phyloP scores from a whole-genome alignment of 2,888 invertebrate genomes.

The Diadegma fenestrale region DNA sequence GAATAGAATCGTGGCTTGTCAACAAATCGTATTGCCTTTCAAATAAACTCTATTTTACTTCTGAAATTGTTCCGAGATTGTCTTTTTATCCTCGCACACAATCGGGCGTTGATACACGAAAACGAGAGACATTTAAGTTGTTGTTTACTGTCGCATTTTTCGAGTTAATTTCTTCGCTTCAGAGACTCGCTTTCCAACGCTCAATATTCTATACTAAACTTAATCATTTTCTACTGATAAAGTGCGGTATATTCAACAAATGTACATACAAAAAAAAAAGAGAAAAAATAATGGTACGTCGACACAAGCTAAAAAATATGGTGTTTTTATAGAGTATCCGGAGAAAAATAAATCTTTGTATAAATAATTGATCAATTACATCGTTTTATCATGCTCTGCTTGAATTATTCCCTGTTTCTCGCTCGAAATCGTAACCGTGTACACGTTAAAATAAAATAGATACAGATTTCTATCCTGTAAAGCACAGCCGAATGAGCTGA shows the following conservation, averaged over 20 bases:
- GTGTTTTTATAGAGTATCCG: conserved; percentile 42
- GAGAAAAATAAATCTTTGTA: conserved; percentile 62
- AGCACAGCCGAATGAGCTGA: conserved; percentile 74
- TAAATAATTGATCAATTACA: conserved; percentile 59
- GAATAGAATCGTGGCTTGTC: conserved; percentile 48
- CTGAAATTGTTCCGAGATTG: conserved; percentile 63
- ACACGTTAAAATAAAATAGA: conserved; percentile 63
- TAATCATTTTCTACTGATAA: conserved; percentile 38
- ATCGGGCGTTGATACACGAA: conserved; percentile 43
- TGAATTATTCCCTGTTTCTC: conserved; percentile 1
- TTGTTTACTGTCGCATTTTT: conserved; percentile 28
- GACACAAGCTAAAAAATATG: conserved; percentile 60
- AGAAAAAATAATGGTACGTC: conserved; percentile 31
- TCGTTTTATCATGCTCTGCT: background rate
- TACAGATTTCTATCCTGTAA: conserved; percentile 64
- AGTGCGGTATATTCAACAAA: conserved; percentile 61
- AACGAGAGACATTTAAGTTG: conserved; percentile 31
- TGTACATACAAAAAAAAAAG: conserved; percentile 55
- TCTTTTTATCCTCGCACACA: conserved; percentile 58
- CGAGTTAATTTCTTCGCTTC: conserved; percentile 44
- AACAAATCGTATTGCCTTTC: conserved; percentile 57
- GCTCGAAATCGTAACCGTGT: conserved; percentile 51
- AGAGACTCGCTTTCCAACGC: conserved; percentile 59
- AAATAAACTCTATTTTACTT: conserved; percentile 48
- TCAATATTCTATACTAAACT: conserved; percentile 52